Evolutionary conservation across 92 coral and sea anemone genomes (phyloP).

Genomic region (Porites rus): DNA sequence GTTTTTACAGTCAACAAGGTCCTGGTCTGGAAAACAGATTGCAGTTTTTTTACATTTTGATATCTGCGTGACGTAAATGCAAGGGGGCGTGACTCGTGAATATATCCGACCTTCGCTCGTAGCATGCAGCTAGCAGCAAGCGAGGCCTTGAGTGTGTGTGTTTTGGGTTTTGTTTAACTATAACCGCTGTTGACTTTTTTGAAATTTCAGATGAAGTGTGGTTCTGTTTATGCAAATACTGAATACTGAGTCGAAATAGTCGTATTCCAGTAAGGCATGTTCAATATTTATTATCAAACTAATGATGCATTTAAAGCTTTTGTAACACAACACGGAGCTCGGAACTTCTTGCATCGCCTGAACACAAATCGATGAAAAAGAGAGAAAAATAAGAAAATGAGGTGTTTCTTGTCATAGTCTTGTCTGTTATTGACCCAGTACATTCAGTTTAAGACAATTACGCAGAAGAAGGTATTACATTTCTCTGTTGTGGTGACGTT

Average conservation of each 20-base stretch:
- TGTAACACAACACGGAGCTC: slow-evolving; percentile 29
- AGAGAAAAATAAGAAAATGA: background rate
- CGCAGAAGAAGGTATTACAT: slow-evolving; percentile 33
- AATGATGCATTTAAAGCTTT: slow-evolving; percentile 19
- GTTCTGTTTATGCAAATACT: background rate
- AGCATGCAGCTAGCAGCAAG: no score
- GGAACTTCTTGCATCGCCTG: background rate
- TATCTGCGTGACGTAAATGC: slow-evolving; percentile 26
- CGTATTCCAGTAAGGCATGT: background rate
- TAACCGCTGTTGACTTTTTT: slow-evolving; percentile 4
- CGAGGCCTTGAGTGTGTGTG: background rate
- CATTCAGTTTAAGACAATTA: slow-evolving; percentile 4
- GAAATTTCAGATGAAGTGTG: background rate
- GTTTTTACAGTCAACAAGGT: background rate
- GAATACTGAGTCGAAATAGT: background rate
- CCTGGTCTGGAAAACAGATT: background rate
- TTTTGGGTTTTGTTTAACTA: slow-evolving; percentile 1
- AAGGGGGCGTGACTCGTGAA: slow-evolving; percentile 24
- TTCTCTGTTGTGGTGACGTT: slow-evolving; percentile 32
- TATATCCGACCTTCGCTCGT: background rate
- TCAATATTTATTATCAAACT: slow-evolving; percentile 2
- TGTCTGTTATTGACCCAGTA: background rate
- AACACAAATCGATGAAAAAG: background rate
- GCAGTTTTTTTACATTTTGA: background rate
- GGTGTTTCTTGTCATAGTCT: background rate